phyloP scores from a whole-genome alignment of 2,888 invertebrate species.

The Diaperis boleti region DNA sequence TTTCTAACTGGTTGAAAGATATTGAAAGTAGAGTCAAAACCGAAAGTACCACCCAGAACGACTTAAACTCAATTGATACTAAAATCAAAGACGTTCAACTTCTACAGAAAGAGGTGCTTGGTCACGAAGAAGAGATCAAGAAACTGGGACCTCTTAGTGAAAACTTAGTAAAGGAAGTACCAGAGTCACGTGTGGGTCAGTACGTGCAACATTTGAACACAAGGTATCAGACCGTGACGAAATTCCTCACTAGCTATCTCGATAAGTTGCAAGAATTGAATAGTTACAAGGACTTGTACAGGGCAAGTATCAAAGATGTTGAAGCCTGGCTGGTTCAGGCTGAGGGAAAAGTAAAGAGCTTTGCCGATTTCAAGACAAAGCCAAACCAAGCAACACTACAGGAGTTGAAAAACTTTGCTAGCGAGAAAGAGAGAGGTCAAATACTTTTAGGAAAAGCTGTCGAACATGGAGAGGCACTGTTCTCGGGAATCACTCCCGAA shows the following conservation, averaged over 20 bases:
- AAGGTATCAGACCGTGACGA: conserved; percentile 80
- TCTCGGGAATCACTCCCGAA: conserved; percentile 84
- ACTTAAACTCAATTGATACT: conserved; percentile 75
- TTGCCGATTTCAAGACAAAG: conserved; percentile 82
- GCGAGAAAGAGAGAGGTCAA: conserved; percentile 85
- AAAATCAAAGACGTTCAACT: conserved; percentile 77
- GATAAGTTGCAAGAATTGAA: conserved; percentile 80
- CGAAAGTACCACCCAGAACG: conserved; percentile 80
- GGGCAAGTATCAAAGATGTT: conserved; percentile 75
- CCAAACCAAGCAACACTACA: conserved; percentile 82
- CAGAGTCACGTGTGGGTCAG: conserved; percentile 86
- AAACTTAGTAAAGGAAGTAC: conserved; percentile 79
- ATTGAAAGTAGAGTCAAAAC: conserved; percentile 80
- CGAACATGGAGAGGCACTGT: conserved; percentile 89
- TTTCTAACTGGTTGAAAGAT: conserved; percentile 83
- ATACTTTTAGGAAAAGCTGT: conserved; percentile 81
- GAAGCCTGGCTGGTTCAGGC: conserved; percentile 84
- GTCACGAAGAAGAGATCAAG: conserved; percentile 75
- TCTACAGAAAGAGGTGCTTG: conserved; percentile 74
- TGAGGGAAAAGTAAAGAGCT: conserved; percentile 78
- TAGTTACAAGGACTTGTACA: conserved; percentile 78
- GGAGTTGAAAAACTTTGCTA: conserved; percentile 79
- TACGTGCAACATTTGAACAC: conserved; percentile 82
- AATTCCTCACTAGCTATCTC: conserved; percentile 77
- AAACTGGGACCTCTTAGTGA: conserved; percentile 78